Evolutionary conservation across 2,113 vertebrate genomes (phyloP).

Genomic region (Mandrillus leucophaeus): DNA sequence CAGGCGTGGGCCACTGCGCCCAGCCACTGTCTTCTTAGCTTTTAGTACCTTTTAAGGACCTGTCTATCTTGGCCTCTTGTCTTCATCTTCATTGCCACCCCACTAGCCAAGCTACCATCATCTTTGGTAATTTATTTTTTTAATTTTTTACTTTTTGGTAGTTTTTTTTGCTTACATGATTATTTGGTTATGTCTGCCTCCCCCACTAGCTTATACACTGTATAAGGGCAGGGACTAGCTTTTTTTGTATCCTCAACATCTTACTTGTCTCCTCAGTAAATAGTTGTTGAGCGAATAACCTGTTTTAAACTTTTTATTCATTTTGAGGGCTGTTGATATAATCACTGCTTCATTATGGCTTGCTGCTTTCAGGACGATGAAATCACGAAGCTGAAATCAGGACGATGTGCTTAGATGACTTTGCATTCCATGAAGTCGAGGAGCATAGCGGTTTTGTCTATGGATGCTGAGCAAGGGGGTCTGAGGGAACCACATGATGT

Average conservation of each 20-base stretch:
- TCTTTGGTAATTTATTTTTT: neutral
- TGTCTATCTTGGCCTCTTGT: neutral
- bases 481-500: neutral
- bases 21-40: too few relatives aligned
- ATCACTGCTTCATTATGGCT: neutral
- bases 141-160: neutral
- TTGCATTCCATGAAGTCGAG: neutral
- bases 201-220: neutral
- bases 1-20: too few relatives aligned
- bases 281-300: neutral
- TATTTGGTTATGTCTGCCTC: neutral
- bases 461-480: neutral
- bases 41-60: too few relatives aligned
- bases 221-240: neutral
- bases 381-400: neutral
- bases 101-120: neutral
- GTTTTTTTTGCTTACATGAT: neutral
- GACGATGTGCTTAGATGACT: neutral
- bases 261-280: neutral
- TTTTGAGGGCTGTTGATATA: neutral
- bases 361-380: neutral
- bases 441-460: neutral
- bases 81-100: neutral
- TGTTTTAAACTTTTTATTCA: constrained; percentile 12
- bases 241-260: neutral